Base-by-base conservation (phyloP, 2,888 invertebrate species). In the Leucania comma region DNA sequence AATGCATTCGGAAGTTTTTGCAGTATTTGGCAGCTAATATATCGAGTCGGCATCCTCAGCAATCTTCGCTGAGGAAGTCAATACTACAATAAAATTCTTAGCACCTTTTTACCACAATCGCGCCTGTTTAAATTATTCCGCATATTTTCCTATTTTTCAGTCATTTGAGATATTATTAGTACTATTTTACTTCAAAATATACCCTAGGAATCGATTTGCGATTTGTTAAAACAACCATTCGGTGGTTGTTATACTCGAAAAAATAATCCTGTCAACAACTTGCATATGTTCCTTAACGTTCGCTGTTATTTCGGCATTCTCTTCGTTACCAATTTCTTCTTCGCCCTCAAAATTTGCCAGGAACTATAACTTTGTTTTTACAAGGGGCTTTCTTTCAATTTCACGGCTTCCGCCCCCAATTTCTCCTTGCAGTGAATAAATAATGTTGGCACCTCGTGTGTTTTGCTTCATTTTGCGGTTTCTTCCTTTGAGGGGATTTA, bases 361-460 rank as follows among this genome's bases (percentile, higher is more conserved):
- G 78, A 60, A 68, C 46, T 75, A 61, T 68, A 71, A 70, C 32
- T 91, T 88, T 89, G 88, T 82, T 89, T 90, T 87, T 87, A 82
- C 82, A 78, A 84, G 82, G 80, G 82, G 86, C 83, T 92, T 92
- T 92, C 90, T 93, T 95, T 95, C 94, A 93, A 94, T 95, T 94
- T 95, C 92, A 94, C 93, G 94, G 82, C 81, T 84, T 89, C 78
- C 89, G 86, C 86, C 89, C 87, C 87, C 87, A 85, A 84, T 88
- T 91, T 91, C 87, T 90, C 89, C 91, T 91, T 89, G 89, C 90
- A 82, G 87, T 94, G 95, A 95, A 95, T 95, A 95, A 95, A 93
- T 94, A 90, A 95, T 94, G 89, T 89, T 90, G 90, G 80, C 94
- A 94, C 94, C 92, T 94, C 90, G 90, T 89, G 88, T 85, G 84